These are phyloP conservation scores for Molossus molossus DNA, from an alignment of 2,797 vertebrate species.

Conservation along the genomic window DNA sequence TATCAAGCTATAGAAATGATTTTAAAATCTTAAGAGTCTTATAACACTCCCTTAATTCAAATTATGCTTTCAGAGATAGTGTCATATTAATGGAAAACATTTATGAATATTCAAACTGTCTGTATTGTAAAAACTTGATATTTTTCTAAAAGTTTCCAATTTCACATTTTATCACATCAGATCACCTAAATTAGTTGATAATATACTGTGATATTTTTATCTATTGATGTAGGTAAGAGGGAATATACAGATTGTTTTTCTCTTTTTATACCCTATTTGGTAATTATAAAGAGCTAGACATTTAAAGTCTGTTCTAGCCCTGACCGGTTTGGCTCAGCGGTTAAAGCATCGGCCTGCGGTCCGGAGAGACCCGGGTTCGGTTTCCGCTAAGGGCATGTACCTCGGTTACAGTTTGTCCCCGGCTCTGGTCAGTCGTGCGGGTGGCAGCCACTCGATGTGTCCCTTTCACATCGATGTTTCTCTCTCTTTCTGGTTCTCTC, in stretches of 20 bases:
- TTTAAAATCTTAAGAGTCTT: neutral
- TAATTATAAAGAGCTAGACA: neutral
- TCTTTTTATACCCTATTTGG: neutral
- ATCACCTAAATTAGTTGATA: conserved; percentile 9
- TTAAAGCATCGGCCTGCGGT: too few relatives aligned
- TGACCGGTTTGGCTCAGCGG: too few relatives aligned
- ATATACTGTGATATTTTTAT: neutral
- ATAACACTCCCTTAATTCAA: neutral
- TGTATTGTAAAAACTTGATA: neutral
- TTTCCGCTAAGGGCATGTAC: too few relatives aligned
- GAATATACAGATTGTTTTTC: neutral
- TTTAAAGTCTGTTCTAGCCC: neutral
- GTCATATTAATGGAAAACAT: neutral
- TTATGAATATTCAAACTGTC: neutral
- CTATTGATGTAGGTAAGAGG: neutral
- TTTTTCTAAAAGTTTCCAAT: neutral
- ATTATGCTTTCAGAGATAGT: neutral
- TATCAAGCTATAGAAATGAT: neutral
- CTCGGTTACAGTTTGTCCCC: too few relatives aligned
- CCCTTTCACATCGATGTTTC: too few relatives aligned
- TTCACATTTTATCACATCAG: conserved; percentile 4
- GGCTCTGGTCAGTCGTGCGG: too few relatives aligned
- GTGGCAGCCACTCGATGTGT: too few relatives aligned
- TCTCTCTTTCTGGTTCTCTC: too few relatives aligned
- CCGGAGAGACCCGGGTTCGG: too few relatives aligned